These are phyloP conservation scores for Rhea pennata DNA, from an alignment of 2,113 vertebrate species.

Conservation along the genomic window DNA sequence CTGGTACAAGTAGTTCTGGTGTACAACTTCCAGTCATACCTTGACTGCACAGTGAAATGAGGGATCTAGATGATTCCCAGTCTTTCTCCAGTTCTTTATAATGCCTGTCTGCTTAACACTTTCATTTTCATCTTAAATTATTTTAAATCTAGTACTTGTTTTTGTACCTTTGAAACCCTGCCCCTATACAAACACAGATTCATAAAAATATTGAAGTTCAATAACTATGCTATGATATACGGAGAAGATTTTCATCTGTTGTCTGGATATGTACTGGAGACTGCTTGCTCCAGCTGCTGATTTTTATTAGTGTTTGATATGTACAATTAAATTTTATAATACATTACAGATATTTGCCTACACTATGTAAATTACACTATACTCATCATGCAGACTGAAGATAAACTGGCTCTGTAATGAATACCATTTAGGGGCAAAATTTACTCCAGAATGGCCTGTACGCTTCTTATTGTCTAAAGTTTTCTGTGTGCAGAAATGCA, in stretches of 20 bases:
- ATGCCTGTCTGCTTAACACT: neutral
- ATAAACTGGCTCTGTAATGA: neutral
- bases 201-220: constrained; percentile 15
- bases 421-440: constrained; percentile 8
- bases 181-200: neutral
- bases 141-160: neutral
- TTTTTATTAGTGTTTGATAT: neutral
- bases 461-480: neutral
- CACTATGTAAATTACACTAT: neutral
- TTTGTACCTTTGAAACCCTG: neutral
- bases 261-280: neutral
- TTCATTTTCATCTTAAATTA: neutral
- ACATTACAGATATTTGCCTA: neutral
- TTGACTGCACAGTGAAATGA: neutral
- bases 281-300: neutral
- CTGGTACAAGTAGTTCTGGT: neutral
- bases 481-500: neutral
- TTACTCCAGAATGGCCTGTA: neutral
- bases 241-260: neutral
- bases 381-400: neutral
- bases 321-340: neutral
- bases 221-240: neutral
- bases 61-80: neutral
- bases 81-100: neutral
- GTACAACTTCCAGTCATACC: neutral